Conservation (phyloP, 2,113 vertebrate genomes). For the Saguinus imperator region DNA sequence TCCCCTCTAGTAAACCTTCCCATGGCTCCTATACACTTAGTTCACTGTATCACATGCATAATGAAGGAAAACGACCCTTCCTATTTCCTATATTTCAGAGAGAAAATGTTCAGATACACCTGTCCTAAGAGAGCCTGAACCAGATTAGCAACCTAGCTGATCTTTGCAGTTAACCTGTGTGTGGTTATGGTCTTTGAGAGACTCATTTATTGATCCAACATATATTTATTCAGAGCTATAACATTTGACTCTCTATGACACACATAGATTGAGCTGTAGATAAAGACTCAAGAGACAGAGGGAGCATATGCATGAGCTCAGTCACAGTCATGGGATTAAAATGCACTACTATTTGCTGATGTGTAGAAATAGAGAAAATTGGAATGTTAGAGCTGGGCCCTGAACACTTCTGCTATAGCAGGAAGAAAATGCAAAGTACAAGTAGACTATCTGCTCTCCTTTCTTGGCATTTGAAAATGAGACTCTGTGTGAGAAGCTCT, state of each 20-base stretch:
- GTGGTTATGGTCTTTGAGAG: not conserved
- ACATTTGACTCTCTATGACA: not conserved
- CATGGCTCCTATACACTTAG: not conserved
- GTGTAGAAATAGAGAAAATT: not conserved
- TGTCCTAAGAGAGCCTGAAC: not conserved
- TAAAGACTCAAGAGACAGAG: not conserved
- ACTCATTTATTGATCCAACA: not conserved
- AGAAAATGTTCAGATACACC: not conserved
- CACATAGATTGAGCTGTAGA: not conserved
- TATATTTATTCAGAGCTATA: not conserved
- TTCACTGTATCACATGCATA: not conserved
- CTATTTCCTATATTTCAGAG: not conserved
- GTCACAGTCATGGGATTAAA: not conserved
- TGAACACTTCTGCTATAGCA: not conserved
- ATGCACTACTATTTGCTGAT: not conserved
- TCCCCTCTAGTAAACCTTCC: too few relatives aligned
- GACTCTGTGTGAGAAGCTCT: not conserved
- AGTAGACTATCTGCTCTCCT: not conserved
- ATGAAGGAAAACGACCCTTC: not conserved
- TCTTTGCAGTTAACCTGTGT: not conserved
- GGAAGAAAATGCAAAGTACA: not conserved
- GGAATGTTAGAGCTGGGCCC: not conserved
- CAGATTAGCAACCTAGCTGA: not conserved
- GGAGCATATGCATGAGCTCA: not conserved
- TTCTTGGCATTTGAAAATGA: conserved; percentile 18